Evolutionary conservation across 2,888 invertebrate species (phyloP), one percentile per base, ranked within the genome.

Genomic region (Neoaliturus tenellus): DNA sequence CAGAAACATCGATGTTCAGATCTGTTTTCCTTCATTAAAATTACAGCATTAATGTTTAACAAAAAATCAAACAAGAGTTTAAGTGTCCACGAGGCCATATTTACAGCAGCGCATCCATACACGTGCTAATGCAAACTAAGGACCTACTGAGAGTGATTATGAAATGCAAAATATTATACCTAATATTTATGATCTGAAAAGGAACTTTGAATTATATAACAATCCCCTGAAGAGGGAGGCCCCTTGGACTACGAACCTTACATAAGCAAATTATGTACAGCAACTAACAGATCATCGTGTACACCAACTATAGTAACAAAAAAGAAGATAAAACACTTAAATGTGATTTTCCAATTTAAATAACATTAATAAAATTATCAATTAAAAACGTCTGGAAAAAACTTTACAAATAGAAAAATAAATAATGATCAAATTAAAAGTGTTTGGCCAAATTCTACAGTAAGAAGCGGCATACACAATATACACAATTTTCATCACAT

Each of bases 141-240:
- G 25, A 51, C 69, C 82, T 81, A 81, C 69, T 25, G 67, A 44
- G 39, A 73, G 82, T 82, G 51, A 82, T 55, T 69, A 73, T 82
- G 80, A 81, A 73, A 81, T 71, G 80, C 69, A 80, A 83, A 62
- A 81, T 69, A 33, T 82, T 85, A 69, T 44, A 69, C 80, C 62
- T 83, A 69, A 81, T 33, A 82, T 62, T 33, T 71, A 81, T 67
- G 69, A 71, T 81, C 81, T 83, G 82, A 82, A 44, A 85, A 85
- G 83, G 83, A 83, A 85, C 83, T 85, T 85, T 85, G 35, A 85
- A 85, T 83, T 81, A 78, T 82, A 81, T 83, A 85, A 81, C 83
- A 80, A 75, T 83, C 80, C 83, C 83, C 58, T 83, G 71, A 55
- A 67, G 81, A 83, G 83, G 81, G 80, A 82, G 62, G 80, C 75